These are phyloP conservation scores for Pinctada fucata DNA, from an alignment of 2,888 invertebrate species.

Conservation along the genomic window DNA sequence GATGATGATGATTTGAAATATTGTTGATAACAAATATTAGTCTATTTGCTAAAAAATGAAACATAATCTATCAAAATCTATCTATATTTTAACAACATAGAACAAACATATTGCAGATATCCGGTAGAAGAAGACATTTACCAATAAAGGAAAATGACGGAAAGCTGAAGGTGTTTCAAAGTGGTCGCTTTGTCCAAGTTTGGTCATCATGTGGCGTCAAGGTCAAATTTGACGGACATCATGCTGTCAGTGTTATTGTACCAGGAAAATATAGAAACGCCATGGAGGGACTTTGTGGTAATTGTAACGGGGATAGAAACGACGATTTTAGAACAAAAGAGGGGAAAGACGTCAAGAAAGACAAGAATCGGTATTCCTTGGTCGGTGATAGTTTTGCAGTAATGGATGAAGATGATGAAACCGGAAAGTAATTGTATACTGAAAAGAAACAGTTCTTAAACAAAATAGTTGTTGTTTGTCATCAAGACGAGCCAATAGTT, in stretches of 20 bases:
- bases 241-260: slow-evolving; percentile 44
- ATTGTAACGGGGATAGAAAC: slow-evolving; percentile 50
- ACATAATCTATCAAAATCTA: slow-evolving; percentile 30
- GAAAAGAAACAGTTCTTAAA: background rate
- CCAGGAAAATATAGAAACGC: slow-evolving; percentile 32
- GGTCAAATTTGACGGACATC: slow-evolving; percentile 49
- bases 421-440: background rate
- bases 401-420: background rate
- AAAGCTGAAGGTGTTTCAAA: slow-evolving; percentile 24
- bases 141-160: slow-evolving; percentile 11
- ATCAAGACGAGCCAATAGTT: no score
- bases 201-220: slow-evolving; percentile 44
- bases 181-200: slow-evolving; percentile 22
- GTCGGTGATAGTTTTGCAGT: slow-evolving; percentile 32
- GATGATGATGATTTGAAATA: background rate
- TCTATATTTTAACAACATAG: slow-evolving; percentile 48
- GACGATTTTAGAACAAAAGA: slow-evolving; percentile 44
- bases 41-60: no score
- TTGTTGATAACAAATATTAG: no score
- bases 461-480: no score
- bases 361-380: slow-evolving; percentile 12
- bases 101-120: slow-evolving; percentile 10
- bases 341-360: slow-evolving; percentile 14
- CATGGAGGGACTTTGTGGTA: slow-evolving; percentile 55
- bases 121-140: slow-evolving; percentile 9